These are phyloP conservation scores for Drosophila buzzatii DNA, from an alignment of 2,888 invertebrate genomes.

Conservation along the genomic window DNA sequence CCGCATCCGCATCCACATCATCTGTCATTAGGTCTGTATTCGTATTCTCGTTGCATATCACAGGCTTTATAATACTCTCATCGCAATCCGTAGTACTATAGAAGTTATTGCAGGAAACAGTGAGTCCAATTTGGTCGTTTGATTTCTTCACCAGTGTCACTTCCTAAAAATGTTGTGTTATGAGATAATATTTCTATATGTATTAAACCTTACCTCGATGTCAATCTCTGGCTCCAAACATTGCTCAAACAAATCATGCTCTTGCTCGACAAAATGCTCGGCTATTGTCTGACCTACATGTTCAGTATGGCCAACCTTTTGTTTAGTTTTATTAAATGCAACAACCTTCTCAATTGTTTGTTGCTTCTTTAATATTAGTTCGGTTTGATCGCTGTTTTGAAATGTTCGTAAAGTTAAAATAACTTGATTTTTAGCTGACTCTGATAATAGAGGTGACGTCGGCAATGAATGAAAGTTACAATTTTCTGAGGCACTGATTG, in stretches of 20 bases:
- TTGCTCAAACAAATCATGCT: slow-evolving; percentile 86
- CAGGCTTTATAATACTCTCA: slow-evolving; percentile 34
- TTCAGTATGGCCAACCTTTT: slow-evolving; percentile 11
- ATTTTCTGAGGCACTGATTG: slow-evolving; percentile 25
- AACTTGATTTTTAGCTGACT: slow-evolving; percentile 39
- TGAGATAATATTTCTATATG: not conserved
- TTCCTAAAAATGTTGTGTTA: slow-evolving; percentile 86
- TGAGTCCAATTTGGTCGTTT: slow-evolving; percentile 89
- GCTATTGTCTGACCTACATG: slow-evolving; percentile 58
- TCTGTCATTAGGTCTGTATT: slow-evolving; percentile 83
- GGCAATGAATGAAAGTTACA: slow-evolving; percentile 10
- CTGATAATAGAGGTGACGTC: not conserved
- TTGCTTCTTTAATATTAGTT: slow-evolving; percentile 82
- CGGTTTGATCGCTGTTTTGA: slow-evolving; percentile 4
- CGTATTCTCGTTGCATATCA: slow-evolving; percentile 40
- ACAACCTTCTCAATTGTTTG: slow-evolving; percentile 85
- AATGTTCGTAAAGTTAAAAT: slow-evolving; percentile 51
- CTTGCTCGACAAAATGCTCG: slow-evolving; percentile 82
- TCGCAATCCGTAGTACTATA: slow-evolving; percentile 32
- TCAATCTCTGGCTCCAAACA: slow-evolving; percentile 87
- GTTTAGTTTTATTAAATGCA: slow-evolving; percentile 11
- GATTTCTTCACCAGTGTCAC: slow-evolving; percentile 87
- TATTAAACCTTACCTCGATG: slow-evolving; percentile 86
- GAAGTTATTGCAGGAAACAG: slow-evolving; percentile 87
- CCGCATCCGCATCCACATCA: slow-evolving; percentile 70